A percentile compares a stretch with the other conserved stretches of the same genome.
Conservation (phyloP, 2,113 vertebrate species). For the Stictonetta naevosa region DNA sequence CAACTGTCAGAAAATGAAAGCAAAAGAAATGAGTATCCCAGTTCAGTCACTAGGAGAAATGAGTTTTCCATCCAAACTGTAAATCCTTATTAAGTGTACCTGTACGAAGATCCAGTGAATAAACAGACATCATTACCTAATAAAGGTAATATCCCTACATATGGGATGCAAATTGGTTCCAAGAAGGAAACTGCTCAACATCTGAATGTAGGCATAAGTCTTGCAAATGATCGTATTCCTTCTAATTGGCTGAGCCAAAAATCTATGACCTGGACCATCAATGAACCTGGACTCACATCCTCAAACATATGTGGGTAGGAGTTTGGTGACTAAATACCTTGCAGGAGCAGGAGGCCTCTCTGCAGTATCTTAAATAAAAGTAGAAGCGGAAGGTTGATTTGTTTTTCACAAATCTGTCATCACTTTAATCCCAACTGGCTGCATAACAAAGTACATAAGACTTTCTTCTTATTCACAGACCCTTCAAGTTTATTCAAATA, state of each 20-base stretch:
- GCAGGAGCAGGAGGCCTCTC: background rate
- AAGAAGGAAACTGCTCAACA: background rate
- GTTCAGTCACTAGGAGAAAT: background rate
- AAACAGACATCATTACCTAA: background rate
- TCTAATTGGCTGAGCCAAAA: background rate
- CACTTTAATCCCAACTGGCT: constrained; percentile 14
- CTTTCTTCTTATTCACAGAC: constrained; percentile 30
- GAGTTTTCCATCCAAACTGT: background rate
- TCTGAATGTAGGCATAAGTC: background rate
- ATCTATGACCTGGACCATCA: background rate
- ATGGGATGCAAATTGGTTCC: background rate
- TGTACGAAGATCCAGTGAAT: background rate
- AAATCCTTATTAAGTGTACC: background rate
- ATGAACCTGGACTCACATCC: background rate
- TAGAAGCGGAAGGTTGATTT: constrained; percentile 38
- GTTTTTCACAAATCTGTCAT: constrained; percentile 51
- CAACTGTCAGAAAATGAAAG: background rate
- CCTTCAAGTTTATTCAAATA: constrained; percentile 49
- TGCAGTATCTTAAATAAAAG: constrained; percentile 18
- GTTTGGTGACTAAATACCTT: constrained; percentile 11
- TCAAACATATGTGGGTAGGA: background rate
- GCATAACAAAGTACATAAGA: constrained; percentile 5
- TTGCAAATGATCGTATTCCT: background rate
- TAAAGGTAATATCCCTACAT: background rate
- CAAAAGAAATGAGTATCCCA: background rate